phyloP scores from a whole-genome alignment of 2,888 invertebrate genomes.

The Meiosimyza decipiens region DNA sequence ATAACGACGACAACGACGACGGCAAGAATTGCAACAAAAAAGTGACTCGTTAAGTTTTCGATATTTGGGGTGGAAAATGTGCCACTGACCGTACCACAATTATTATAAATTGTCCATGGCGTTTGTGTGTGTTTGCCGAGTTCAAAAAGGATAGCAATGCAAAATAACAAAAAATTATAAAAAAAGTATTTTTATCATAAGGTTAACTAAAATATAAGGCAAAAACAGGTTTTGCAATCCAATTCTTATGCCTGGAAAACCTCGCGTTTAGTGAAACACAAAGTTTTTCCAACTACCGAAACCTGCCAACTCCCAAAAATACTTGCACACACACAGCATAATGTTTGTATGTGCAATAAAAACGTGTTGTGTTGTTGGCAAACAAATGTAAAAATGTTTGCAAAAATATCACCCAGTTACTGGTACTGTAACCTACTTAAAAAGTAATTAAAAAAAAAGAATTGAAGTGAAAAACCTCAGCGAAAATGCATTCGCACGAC shows the following conservation, averaged over 20 bases:
- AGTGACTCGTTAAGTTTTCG: conserved; percentile 40
- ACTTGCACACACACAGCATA: too few relatives aligned
- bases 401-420: neutral
- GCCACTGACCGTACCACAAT: conserved; percentile 50
- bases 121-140: neutral
- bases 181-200: too few relatives aligned
- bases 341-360: too few relatives aligned
- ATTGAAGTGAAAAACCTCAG: neutral
- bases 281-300: neutral
- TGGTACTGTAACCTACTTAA: conserved; percentile 8
- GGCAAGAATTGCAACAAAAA: too few relatives aligned
- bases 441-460: conserved; percentile 7
- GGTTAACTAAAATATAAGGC: too few relatives aligned
- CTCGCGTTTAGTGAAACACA: neutral
- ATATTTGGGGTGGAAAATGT: conserved; percentile 48
- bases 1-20: too few relatives aligned
- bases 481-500: conserved; percentile 51
- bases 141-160: too few relatives aligned
- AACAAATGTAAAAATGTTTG: conserved; percentile 8
- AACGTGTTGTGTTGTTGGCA: too few relatives aligned
- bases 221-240: too few relatives aligned
- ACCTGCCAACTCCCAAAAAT: neutral
- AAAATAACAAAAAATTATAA: too few relatives aligned
- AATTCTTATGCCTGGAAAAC: neutral
- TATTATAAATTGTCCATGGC: conserved; percentile 45